phyloP scores from a whole-genome alignment of 2,888 invertebrate genomes.

The Beris chalybata region DNA sequence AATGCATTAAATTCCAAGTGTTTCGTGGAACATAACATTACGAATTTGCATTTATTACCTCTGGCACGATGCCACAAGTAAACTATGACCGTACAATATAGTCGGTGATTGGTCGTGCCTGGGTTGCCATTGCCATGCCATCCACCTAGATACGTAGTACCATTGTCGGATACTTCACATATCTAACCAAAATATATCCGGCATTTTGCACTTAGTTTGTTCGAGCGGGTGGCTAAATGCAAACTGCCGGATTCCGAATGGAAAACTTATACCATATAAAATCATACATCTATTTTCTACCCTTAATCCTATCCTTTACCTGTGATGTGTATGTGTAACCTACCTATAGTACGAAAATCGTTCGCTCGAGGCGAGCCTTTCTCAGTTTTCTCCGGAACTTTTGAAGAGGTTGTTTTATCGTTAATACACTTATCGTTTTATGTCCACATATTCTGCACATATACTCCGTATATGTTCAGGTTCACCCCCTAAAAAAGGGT shows the following conservation, averaged over 20 bases:
- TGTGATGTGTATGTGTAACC: no score
- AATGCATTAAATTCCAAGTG: no score
- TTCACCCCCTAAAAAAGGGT: constrained; percentile 9
- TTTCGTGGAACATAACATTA: neutral
- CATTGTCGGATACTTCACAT: no score
- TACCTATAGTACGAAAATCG: no score
- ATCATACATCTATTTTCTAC: no score
- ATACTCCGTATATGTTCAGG: constrained; percentile 3
- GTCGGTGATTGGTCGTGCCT: constrained; percentile 30
- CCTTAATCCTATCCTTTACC: no score
- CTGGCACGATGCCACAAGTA: constrained; percentile 29
- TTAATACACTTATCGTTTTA: constrained; percentile 33
- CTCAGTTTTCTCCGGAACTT: constrained; percentile 18
- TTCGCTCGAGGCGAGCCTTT: no score
- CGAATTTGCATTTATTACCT: constrained; percentile 27
- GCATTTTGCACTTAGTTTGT: constrained; percentile 3
- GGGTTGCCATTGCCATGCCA: no score
- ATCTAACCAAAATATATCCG: neutral
- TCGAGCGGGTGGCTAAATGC: no score
- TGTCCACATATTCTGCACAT: constrained; percentile 25
- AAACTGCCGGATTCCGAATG: no score
- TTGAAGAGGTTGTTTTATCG: constrained; percentile 31
- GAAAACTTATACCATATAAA: no score
- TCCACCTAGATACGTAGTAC: no score
- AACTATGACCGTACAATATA: constrained; percentile 32